phyloP scores from a whole-genome alignment of 2,888 invertebrate species.

The Microchrysa polita region DNA sequence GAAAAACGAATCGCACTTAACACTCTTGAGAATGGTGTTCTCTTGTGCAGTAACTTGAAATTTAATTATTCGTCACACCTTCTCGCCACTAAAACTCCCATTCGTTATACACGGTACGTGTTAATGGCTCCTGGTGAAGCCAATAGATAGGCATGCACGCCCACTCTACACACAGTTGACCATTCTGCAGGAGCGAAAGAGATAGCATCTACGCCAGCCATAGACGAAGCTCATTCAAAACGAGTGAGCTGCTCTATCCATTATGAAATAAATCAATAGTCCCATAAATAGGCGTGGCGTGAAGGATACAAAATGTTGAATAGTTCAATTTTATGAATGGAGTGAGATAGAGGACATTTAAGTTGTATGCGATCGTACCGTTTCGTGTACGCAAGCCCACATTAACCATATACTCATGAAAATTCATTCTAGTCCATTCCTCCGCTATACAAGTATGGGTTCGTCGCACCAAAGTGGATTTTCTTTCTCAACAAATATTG shows the following conservation, averaged over 20 bases:
- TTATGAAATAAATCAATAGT: neutral
- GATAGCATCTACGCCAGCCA: neutral
- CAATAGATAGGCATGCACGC: neutral
- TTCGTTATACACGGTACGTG: neutral
- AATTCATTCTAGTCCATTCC: neutral
- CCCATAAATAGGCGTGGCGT: neutral
- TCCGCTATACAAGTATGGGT: neutral
- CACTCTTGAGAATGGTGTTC: conserved; percentile 5
- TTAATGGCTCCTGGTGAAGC: neutral
- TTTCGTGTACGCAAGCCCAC: too few species aligned
- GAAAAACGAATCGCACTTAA: conserved; percentile 1
- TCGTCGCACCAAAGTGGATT: conserved; percentile 37
- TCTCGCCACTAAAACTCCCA: conserved; percentile 6
- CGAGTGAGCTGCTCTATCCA: neutral
- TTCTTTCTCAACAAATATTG: conserved; percentile 60
- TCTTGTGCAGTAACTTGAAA: neutral
- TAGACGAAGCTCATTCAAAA: neutral
- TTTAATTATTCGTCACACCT: conserved; percentile 30
- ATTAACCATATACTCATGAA: neutral
- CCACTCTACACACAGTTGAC: neutral
- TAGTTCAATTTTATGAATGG: neutral
- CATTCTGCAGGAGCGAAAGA: neutral
- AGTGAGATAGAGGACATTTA: neutral
- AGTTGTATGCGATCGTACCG: too few species aligned
- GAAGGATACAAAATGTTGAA: neutral